Evolutionary conservation across 2,113 vertebrate species (phyloP).

Genomic region (Charadrius vociferus): DNA sequence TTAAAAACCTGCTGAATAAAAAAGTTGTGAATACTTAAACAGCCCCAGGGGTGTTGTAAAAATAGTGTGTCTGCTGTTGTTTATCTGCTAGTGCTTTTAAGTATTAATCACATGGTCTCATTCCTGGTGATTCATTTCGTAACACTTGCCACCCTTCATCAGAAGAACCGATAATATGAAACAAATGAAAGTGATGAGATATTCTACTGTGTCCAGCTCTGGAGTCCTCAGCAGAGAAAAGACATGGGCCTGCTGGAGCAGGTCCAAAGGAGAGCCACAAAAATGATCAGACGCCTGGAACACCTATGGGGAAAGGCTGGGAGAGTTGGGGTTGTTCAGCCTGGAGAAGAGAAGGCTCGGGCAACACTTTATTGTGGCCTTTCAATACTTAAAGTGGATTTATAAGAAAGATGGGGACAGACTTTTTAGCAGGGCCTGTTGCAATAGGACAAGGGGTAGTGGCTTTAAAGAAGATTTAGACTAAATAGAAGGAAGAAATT

Average conservation of each 20-base stretch:
- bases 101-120: neutral
- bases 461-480: neutral
- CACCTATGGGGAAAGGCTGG: neutral
- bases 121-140: neutral
- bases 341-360: neutral
- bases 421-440: neutral
- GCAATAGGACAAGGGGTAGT: accelerated
- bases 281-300: neutral
- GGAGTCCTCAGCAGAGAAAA: neutral
- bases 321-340: neutral
- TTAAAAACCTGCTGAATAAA: neutral
- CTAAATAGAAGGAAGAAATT: neutral
- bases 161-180: neutral
- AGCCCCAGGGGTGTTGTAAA: neutral
- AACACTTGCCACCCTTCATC: neutral
- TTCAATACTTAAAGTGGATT: accelerated
- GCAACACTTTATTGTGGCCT: accelerated
- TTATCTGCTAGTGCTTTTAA: neutral
- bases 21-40: neutral
- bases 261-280: neutral
- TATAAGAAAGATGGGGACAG: neutral
- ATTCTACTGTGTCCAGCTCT: neutral
- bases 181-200: neutral
- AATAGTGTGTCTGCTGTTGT: neutral
- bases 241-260: neutral